Percentiles rank a stretch among this genome's conserved stretches.
phyloP scores from a whole-genome alignment of 2,888 invertebrate genomes.

The Plebejus melissa region DNA sequence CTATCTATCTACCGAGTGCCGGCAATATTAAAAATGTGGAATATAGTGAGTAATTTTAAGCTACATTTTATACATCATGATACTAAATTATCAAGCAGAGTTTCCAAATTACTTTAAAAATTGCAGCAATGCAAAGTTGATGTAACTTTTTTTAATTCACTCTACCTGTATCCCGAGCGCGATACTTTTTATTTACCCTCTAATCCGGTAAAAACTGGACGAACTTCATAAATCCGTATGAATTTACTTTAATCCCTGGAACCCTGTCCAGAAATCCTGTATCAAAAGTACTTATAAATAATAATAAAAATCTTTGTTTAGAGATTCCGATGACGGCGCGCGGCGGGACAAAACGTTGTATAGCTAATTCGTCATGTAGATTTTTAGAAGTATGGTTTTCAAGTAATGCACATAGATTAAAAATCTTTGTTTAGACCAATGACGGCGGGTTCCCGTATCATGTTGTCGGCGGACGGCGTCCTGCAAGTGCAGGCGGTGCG shows the following conservation, averaged over 20 bases:
- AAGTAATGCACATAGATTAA: too few relatives aligned
- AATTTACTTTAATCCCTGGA: background rate
- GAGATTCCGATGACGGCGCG: too few relatives aligned
- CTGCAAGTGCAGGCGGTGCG: constrained; percentile 92
- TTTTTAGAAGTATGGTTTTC: too few relatives aligned
- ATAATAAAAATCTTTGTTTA: too few relatives aligned
- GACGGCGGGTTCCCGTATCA: constrained; percentile 83
- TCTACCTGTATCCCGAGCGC: background rate
- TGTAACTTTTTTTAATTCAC: background rate
- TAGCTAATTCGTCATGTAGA: too few relatives aligned
- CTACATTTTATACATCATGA: too few relatives aligned
- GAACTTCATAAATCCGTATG: background rate
- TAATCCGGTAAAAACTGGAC: background rate
- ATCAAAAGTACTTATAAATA: too few relatives aligned
- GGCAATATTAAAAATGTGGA: background rate
- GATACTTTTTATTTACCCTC: background rate
- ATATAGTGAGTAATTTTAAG: background rate
- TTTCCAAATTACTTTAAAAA: background rate
- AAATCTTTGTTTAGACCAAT: constrained; percentile 53
- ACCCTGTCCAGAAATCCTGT: background rate
- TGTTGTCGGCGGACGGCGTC: constrained; percentile 89
- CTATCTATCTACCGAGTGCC: background rate
- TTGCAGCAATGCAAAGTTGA: background rate
- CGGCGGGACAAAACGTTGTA: too few relatives aligned
- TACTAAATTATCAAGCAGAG: too few relatives aligned